These are phyloP conservation scores for Camponotus pennsylvanicus DNA, from an alignment of 1,140 invertebrate genomes.

Conservation along the genomic window DNA sequence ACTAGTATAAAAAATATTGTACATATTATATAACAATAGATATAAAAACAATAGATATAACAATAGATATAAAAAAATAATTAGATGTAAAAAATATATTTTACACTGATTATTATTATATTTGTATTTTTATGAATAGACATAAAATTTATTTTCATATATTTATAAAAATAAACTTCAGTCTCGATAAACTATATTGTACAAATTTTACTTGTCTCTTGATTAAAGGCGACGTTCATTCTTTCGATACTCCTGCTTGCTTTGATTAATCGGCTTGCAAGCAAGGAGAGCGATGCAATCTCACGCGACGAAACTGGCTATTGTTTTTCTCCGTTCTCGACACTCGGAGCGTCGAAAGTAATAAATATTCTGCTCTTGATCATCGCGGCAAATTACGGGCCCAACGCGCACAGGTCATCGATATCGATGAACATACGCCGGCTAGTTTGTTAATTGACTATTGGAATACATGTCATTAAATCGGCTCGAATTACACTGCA, in stretches of 20 bases:
- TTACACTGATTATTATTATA: not conserved
- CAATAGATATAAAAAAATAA: not conserved
- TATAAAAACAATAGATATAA: not conserved
- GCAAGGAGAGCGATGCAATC: constrained; percentile 35
- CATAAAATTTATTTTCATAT: not conserved
- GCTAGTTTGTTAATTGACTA: constrained; percentile 61
- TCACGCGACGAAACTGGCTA: constrained; percentile 22
- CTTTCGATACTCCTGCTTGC: constrained; percentile 14
- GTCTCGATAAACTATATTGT: not conserved
- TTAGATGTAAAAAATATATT: not conserved
- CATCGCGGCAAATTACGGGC: constrained; percentile 28
- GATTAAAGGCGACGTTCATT: constrained; percentile 18
- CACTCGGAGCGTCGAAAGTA: constrained; percentile 31
- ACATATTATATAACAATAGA: not conserved
- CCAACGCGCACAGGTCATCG: not conserved
- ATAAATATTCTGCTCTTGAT: constrained; percentile 58
- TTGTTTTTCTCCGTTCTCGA: constrained; percentile 33
- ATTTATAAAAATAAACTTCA: constrained; percentile 17
- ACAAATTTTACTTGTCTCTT: not conserved
- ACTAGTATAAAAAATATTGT: constrained; percentile 2
- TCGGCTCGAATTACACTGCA: constrained; percentile 41
- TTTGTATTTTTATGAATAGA: not conserved
- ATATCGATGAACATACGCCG: constrained; percentile 15
- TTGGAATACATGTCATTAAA: constrained; percentile 47
- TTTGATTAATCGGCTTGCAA: constrained; percentile 40